Evolutionary conservation across 2,888 invertebrate species (phyloP), one percentile per base, ranked within the genome.

Genomic region (Sclerodermus sp.): DNA sequence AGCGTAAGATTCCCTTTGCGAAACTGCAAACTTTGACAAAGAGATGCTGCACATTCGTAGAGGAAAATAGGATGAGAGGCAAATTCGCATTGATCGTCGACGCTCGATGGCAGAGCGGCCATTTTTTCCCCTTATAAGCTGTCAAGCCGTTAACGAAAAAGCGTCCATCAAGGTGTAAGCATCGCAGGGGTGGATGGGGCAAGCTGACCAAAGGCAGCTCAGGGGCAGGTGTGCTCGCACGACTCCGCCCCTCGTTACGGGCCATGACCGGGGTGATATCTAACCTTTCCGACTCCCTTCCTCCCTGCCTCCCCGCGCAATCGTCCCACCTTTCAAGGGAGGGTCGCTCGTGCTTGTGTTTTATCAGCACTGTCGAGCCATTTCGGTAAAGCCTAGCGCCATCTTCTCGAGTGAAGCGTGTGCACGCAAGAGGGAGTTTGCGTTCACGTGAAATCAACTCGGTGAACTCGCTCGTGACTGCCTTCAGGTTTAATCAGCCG

Each of bases 241-340:
- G 68, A 71, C 76, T 75, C 76, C 76, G 76, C 76, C 76, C 75
- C 74, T 73, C 63, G 72, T 73, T 71, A 73, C 73, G 67, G 65
- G 63, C 66, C 66, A 70, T 67, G 67, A 66, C 71, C 65, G 68
- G 67, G 72, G 70, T 73, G 70, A 71, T 72, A 71, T 70, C 68
- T 68, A 64, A 68, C 65, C 62, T 64, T 51, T 51, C 49, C 47
- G 49, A 43, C 34, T 41, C 42, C 42, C 37, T 42, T 40, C 18
- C 41, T 46, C 47, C 32, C 53, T 42, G 39, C 23, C 44, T 42
- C 45, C 48, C 15, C 4, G 30, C 37, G 37, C 15, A 38, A 16
- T 3, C 56, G 60, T 58, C 58, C 58, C 64, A 66, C 64, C 68
- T 67, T 64, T 67, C 49, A 3, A 23, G 23, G 55, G 57, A 59